Percentiles rank a stretch among this genome's conserved stretches.
Evolutionary conservation across 2,888 invertebrate genomes (phyloP).

Genomic region (Hemistola chrysoprasaria): DNA sequence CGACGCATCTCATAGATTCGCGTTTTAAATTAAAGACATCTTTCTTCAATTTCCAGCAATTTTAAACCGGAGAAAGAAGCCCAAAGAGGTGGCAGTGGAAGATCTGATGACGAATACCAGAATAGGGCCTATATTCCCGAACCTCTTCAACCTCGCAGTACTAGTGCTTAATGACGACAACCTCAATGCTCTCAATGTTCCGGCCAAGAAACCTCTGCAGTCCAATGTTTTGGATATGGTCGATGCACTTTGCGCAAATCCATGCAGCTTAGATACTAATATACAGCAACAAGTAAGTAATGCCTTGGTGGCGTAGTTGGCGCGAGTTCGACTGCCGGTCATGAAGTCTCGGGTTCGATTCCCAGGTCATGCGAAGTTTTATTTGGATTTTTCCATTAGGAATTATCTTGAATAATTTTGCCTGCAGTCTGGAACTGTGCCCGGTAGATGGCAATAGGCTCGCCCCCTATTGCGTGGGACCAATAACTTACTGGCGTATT

Average conservation of each 20-base stretch:
- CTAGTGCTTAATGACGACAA: slow-evolving; percentile 82
- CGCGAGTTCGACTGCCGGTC: no score
- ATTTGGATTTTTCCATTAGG: background rate
- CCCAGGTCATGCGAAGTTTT: no score
- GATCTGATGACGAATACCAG: slow-evolving; percentile 81
- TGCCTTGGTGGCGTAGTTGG: slow-evolving; percentile 1
- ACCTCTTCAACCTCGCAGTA: slow-evolving; percentile 83
- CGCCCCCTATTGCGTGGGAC: no score
- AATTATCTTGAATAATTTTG: background rate
- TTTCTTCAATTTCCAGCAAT: slow-evolving; percentile 57
- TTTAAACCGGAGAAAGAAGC: slow-evolving; percentile 74
- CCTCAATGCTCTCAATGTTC: slow-evolving; percentile 70
- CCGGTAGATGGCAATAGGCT: no score
- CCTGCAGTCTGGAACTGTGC: no score
- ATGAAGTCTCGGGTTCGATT: no score
- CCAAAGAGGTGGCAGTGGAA: slow-evolving; percentile 77
- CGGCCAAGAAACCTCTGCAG: slow-evolving; percentile 70
- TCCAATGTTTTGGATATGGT: slow-evolving; percentile 80
- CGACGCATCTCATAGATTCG: no score
- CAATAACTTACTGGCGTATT: no score
- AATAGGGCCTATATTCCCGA: slow-evolving; percentile 83
- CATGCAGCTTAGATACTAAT: slow-evolving; percentile 79
- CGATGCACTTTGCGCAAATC: slow-evolving; percentile 81
- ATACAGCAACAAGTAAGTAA: slow-evolving; percentile 79
- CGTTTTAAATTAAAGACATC: no score